phyloP scores from a whole-genome alignment of 2,888 invertebrate genomes.

The Dendrolimus houi region DNA sequence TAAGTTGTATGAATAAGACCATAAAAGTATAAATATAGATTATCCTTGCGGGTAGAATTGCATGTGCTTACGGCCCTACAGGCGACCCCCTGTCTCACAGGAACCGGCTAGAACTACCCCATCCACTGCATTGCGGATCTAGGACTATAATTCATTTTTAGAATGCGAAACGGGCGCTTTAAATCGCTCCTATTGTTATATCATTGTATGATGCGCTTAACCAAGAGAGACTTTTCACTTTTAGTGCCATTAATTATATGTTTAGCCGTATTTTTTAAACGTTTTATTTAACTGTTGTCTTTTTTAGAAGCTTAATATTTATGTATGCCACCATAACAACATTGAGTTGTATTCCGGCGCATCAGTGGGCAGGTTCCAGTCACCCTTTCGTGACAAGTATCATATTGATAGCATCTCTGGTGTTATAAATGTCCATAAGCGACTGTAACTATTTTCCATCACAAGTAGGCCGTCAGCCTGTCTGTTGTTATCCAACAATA shows the following conservation, averaged over 20 bases:
- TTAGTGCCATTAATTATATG: slow-evolving; percentile 13
- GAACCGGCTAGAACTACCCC: slow-evolving; percentile 33
- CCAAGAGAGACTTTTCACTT: slow-evolving; percentile 32
- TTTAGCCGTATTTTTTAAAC: slow-evolving; percentile 11
- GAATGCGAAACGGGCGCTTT: slow-evolving; percentile 56
- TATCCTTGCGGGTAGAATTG: background rate
- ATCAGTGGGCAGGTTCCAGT: too few species aligned
- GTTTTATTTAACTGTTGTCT: background rate
- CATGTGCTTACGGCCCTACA: background rate
- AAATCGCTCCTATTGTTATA: slow-evolving; percentile 52
- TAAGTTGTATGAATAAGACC: too few species aligned
- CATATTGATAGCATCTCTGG: too few species aligned
- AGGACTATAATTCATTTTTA: slow-evolving; percentile 67
- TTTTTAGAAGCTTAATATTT: too few species aligned
- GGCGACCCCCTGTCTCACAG: background rate
- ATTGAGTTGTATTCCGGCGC: too few species aligned
- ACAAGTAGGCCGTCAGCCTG: too few species aligned
- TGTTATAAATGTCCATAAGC: too few species aligned
- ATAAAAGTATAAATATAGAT: slow-evolving; percentile 6
- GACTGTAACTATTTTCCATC: too few species aligned
- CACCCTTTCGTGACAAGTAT: too few species aligned
- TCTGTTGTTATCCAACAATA: too few species aligned
- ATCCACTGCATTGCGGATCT: slow-evolving; percentile 72
- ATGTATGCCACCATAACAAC: too few species aligned
- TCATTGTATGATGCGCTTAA: slow-evolving; percentile 47